Evolutionary conservation across 2,113 vertebrate genomes (phyloP).

Genomic region (Atractosteus spatula): DNA sequence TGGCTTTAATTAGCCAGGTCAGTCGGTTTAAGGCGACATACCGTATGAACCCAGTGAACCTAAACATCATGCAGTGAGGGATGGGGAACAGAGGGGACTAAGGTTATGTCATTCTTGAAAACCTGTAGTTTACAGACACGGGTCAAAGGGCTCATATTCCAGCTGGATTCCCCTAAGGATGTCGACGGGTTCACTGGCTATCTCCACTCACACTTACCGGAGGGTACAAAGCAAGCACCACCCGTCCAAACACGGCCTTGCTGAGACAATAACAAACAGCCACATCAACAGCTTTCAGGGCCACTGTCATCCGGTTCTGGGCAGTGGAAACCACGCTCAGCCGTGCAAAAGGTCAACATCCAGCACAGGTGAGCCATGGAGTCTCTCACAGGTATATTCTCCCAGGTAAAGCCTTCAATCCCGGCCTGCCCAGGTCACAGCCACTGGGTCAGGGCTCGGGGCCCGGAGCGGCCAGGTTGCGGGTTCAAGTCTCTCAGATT

Average conservation of each 20-base stretch:
- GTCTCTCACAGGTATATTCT: too few species aligned
- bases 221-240: background rate
- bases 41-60: constrained; percentile 12
- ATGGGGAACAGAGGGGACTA: background rate
- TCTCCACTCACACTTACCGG: background rate
- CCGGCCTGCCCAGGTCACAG: too few species aligned
- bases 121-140: background rate
- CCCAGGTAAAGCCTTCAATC: too few species aligned
- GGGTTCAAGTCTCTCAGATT: too few species aligned
- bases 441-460: too few species aligned
- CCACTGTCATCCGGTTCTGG: too few species aligned
- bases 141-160: background rate
- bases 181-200: constrained; percentile 2
- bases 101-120: constrained; percentile 1
- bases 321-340: too few species aligned
- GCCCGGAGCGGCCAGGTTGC: too few species aligned
- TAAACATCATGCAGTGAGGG: background rate
- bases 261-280: background rate
- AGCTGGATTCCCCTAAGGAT: background rate
- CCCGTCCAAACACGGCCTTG: background rate
- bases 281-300: background rate
- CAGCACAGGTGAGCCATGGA: too few species aligned
- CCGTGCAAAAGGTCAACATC: too few species aligned
- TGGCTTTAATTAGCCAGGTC: background rate
- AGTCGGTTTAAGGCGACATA: constrained; percentile 8